Conservation (phyloP, 2,888 invertebrate species). For the Macropis europaea region DNA sequence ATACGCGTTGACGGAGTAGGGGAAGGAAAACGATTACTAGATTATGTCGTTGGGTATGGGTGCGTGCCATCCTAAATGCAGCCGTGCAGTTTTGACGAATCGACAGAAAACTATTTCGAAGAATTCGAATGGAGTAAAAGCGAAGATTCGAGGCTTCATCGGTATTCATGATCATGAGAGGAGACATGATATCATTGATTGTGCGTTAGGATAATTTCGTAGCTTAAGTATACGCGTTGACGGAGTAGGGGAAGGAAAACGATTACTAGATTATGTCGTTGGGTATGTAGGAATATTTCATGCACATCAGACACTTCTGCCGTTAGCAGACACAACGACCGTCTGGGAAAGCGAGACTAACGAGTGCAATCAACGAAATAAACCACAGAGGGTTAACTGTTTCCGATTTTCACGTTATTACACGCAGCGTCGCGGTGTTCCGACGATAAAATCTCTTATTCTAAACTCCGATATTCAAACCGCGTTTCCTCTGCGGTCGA, state of each 20-base stretch:
- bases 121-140: too few species aligned
- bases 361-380: constrained; percentile 38
- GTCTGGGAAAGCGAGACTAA: constrained; percentile 22
- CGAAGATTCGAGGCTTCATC: too few species aligned
- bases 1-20: neutral
- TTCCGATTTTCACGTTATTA: constrained; percentile 2
- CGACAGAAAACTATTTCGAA: too few species aligned
- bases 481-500: constrained; percentile 20
- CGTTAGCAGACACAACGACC: constrained; percentile 20
- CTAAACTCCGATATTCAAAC: constrained; percentile 4
- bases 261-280: too few species aligned
- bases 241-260: neutral
- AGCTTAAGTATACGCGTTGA: neutral
- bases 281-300: constrained; percentile 1
- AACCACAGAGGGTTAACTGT: constrained; percentile 9
- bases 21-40: neutral
- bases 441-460: neutral
- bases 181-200: too few species aligned
- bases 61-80: too few species aligned
- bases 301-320: constrained; percentile 1
- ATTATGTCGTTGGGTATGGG: constrained; percentile 10
- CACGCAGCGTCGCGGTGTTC: neutral
- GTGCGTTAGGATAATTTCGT: constrained; percentile 8
- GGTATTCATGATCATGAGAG: too few species aligned
- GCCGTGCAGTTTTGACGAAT: too few species aligned